phyloP scores from a whole-genome alignment of 2,797 vertebrate species.

The Rhabdophis nuchalis region DNA sequence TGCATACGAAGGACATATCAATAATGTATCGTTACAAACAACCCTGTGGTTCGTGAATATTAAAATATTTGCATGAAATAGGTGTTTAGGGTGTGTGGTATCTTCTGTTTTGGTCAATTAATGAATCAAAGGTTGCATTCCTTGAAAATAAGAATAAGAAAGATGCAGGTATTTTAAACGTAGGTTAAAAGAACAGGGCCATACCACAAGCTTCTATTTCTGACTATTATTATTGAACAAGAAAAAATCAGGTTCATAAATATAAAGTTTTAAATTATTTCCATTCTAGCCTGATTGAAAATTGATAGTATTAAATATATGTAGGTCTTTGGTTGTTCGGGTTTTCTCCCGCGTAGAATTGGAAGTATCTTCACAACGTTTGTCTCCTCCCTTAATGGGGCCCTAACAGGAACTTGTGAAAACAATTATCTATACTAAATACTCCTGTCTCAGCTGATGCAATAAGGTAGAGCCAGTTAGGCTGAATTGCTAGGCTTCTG shows the following conservation, averaged over 20 bases:
- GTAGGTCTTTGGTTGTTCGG: no score
- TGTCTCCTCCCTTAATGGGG: no score
- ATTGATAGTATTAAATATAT: neutral
- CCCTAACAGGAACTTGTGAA: no score
- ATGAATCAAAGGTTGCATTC: neutral
- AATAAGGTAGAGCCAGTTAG: no score
- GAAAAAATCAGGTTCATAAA: neutral
- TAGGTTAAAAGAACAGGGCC: neutral
- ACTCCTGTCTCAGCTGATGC: no score
- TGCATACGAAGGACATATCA: neutral
- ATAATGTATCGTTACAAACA: neutral
- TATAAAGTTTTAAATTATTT: neutral
- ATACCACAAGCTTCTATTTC: neutral
- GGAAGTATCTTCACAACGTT: no score
- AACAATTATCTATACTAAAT: no score
- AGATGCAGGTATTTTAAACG: neutral
- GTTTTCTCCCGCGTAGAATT: no score
- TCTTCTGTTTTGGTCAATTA: neutral
- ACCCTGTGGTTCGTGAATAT: neutral
- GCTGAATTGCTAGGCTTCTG: no score
- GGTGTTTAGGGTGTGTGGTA: neutral
- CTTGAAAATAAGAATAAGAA: neutral
- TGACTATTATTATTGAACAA: neutral
- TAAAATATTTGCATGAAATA: neutral
- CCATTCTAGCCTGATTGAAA: neutral